phyloP scores from a whole-genome alignment of 1,140 invertebrate genomes.

The Ceratoteleas bidentatus region DNA sequence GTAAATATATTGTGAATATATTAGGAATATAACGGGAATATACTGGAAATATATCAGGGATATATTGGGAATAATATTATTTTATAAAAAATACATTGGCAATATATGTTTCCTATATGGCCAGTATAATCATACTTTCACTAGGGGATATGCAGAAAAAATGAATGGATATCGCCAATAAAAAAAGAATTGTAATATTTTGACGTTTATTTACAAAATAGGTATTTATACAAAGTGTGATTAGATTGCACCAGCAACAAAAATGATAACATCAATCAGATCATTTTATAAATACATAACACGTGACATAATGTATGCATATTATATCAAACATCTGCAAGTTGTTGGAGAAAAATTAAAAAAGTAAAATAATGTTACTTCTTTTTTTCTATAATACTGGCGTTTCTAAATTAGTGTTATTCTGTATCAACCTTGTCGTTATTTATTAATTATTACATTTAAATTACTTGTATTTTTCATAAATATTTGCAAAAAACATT shows the following conservation, averaged over 20 bases:
- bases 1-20: no score
- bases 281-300: constrained; percentile 41
- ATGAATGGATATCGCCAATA: neutral
- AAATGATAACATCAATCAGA: constrained; percentile 30
- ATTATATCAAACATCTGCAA: constrained; percentile 16
- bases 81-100: no score
- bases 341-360: constrained; percentile 10
- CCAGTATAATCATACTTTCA: no score
- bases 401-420: constrained; percentile 2
- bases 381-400: constrained; percentile 23
- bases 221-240: constrained; percentile 46
- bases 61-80: no score
- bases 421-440: neutral
- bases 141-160: no score
- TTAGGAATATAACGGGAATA: no score
- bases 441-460: neutral
- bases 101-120: no score
- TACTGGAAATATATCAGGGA: no score
- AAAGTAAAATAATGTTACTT: neutral
- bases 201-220: constrained; percentile 52
- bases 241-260: constrained; percentile 44
- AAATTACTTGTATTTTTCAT: neutral
- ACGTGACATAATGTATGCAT: constrained; percentile 10
- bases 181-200: constrained; percentile 8
- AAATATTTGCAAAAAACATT: neutral